Evolutionary conservation across 2,888 invertebrate genomes (phyloP).

Genomic region (Tinea semifulvella): DNA sequence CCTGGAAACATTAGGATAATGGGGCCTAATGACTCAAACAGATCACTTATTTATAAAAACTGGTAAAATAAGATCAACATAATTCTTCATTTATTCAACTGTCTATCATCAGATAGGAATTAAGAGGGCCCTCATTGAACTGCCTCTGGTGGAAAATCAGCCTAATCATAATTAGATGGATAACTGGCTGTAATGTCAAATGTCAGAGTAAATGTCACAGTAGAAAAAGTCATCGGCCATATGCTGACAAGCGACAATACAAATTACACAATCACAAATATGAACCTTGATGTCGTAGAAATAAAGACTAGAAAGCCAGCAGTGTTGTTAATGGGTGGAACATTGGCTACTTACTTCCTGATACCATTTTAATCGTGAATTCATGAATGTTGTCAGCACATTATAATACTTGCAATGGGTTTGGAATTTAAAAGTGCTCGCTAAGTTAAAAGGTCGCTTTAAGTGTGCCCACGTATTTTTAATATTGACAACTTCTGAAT

Average conservation of each 20-base stretch:
- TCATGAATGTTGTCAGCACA: slow-evolving; percentile 9
- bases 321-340: slow-evolving; percentile 2
- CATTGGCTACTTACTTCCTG: slow-evolving; percentile 9
- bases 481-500: too few species aligned
- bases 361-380: slow-evolving; percentile 9
- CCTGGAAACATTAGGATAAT: too few species aligned
- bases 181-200: slow-evolving; percentile 53
- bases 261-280: not conserved
- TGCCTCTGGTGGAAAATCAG: too few species aligned
- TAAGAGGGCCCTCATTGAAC: too few species aligned
- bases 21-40: too few species aligned
- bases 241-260: too few species aligned
- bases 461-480: too few species aligned
- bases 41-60: too few species aligned
- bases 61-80: too few species aligned
- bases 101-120: too few species aligned
- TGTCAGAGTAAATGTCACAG: slow-evolving; percentile 54
- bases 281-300: not conserved
- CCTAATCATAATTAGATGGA: slow-evolving; percentile 56
- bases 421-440: not conserved
- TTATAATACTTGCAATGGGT: slow-evolving; percentile 3
- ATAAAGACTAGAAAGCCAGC: not conserved
- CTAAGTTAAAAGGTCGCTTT: too few species aligned
- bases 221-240: slow-evolving; percentile 10
- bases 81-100: too few species aligned